Evolutionary conservation across 2,113 vertebrate species (phyloP).

Genomic region (Actinemys pallida): DNA sequence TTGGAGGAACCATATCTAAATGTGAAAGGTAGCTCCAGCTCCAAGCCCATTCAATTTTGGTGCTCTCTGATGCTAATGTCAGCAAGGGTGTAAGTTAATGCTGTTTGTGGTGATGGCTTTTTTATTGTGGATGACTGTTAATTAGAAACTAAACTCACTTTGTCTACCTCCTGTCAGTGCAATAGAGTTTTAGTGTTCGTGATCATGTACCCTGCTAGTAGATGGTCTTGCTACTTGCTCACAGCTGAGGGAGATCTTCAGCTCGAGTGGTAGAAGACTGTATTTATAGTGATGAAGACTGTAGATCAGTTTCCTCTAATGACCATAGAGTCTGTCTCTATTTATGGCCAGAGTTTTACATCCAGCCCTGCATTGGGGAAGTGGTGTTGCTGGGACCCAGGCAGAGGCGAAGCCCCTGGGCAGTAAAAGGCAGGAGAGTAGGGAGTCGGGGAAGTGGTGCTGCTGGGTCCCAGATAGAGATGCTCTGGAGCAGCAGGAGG

Average conservation of each 20-base stretch:
- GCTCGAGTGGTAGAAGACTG: neutral
- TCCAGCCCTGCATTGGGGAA: neutral
- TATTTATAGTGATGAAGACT: neutral
- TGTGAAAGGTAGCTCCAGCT: neutral
- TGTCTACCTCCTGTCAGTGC: no score
- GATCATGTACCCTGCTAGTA: no score
- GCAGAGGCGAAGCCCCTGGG: no score
- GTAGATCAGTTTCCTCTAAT: neutral
- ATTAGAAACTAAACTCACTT: no score
- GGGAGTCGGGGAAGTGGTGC: neutral
- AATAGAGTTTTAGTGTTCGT: no score
- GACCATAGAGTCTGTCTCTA: neutral
- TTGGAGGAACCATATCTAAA: neutral
- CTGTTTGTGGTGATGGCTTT: no score
- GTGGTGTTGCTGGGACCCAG: no score
- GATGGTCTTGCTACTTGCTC: no score
- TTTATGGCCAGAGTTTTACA: neutral
- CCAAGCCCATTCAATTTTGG: neutral
- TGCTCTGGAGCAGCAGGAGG: neutral
- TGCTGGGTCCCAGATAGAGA: neutral
- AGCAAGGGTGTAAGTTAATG: neutral
- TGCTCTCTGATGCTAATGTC: neutral
- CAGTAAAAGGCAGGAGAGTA: neutral
- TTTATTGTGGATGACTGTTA: no score
- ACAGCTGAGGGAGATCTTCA: no score